Evolutionary conservation across 1,140 invertebrate genomes (phyloP), one percentile per base, ranked within the genome.

Genomic region (Dendroctonus valens): DNA sequence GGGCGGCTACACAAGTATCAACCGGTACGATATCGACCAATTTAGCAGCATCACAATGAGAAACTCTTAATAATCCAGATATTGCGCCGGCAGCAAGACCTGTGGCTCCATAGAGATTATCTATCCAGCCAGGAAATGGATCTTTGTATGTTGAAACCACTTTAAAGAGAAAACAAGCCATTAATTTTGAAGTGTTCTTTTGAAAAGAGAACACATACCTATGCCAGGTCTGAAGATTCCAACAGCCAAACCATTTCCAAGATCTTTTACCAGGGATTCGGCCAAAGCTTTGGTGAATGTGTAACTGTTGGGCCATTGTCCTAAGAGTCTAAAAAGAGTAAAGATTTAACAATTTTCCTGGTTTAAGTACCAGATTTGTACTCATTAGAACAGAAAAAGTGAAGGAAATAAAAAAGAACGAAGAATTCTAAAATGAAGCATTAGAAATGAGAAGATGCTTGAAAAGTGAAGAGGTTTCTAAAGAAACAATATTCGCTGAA

Each of bases 21-120:
- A 90, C 88, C 0, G 89, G 90, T 53, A 92, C 80, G 12, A 91
- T 80, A 75, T 91, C 89, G 2, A 87, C 85, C 14, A 83, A 78
- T 8, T 83, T 83, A 14, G 83, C 78, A 4, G 77, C 77, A 65
- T 85, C 81, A 72, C 87, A 86, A 49, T 83, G 81, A 80, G 92
- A 85, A 7, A 89, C 86, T 55, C 86, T 83, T 1, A 94, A 78
- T 3, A 93, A 75, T 1, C 92, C 92, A 75, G 90, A 90, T 15
- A 89, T 88, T 8, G 83, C 83, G 0, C 83, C 87, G 5, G 83
- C 85, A 2, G 86, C 73, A 5, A 89, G 71, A 0, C 87, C 92
- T 48, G 90, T 92, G 2, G 92, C 91, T n/a, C 93, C 93, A 81
- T 95, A 95, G 53, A 92, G 83, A 76, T 94, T 96, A 76, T 96